phyloP scores from a whole-genome alignment of 2,888 invertebrate species.

The Diaperis boleti region DNA sequence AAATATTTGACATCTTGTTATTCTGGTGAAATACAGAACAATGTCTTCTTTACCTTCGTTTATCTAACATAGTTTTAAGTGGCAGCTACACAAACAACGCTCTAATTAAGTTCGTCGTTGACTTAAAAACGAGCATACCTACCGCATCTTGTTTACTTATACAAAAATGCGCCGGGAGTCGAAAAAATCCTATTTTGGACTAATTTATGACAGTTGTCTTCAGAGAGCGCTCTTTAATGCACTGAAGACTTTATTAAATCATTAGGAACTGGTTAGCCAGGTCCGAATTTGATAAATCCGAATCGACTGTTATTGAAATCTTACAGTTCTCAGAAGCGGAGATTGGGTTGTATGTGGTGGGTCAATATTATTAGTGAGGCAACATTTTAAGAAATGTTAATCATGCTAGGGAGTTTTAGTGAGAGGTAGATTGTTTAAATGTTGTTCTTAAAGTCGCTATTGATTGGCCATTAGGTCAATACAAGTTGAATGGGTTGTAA shows the following conservation, averaged over 20 bases:
- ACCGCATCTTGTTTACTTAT: slow-evolving; percentile 27
- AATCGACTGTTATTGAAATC: slow-evolving; percentile 7
- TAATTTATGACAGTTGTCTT: slow-evolving; percentile 15
- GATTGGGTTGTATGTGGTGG: slow-evolving; percentile 7
- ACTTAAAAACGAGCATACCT: slow-evolving; percentile 12
- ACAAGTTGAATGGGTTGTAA: no score
- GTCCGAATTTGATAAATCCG: slow-evolving; percentile 15
- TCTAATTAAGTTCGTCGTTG: slow-evolving; percentile 14
- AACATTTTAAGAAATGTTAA: not conserved
- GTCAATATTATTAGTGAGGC: slow-evolving; percentile 4
- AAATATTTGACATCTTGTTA: slow-evolving; percentile 10
- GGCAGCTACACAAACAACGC: slow-evolving; percentile 7
- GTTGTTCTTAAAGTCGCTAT: no score
- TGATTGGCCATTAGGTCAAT: no score
- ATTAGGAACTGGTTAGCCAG: slow-evolving; percentile 16
- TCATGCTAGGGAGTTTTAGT: no score
- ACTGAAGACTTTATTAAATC: slow-evolving; percentile 9
- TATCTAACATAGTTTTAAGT: slow-evolving; percentile 28
- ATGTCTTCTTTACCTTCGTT: not conserved
- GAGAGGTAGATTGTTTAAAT: no score
- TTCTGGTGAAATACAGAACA: not conserved
- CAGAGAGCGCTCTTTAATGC: slow-evolving; percentile 10
- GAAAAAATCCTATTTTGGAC: slow-evolving; percentile 11
- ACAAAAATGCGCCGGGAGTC: not conserved
- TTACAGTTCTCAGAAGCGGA: slow-evolving; percentile 14